Evolutionary conservation across 2,888 invertebrate species (phyloP), one percentile per base, ranked within the genome.

Genomic region (Cosmopolites sordidus): DNA sequence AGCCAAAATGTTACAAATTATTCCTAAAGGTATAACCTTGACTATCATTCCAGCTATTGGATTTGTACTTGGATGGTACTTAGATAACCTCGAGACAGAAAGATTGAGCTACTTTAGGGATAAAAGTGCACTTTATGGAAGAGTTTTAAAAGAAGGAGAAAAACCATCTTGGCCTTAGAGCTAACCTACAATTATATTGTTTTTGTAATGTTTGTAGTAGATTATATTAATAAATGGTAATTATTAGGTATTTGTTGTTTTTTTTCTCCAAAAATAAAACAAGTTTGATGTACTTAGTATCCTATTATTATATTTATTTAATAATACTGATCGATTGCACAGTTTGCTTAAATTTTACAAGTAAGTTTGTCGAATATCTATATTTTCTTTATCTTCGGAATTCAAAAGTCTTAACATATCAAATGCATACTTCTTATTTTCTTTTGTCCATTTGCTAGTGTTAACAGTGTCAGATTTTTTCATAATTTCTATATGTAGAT

Each of bases 51-150:
- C 87, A 0, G 1, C 82, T 0, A 61, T 75, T 18, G 86, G 86
- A 0, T 81, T 69, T 60, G 66, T 73, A 1, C 55, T 87, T 47
- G 90, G 90, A 1, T 76, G 77, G 64, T 84, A 72, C 60, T 62
- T 90, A 48, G 88, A 90, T 67, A 73, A 75, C 3, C 76, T 80
- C 62, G 89, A 91, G 75, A 85, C 85, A 0, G 76, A 84, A 54
- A 79, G 89, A 49, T 82, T 89, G 83, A 77, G 79, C 0, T 74
- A 72, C 60, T 92, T 84, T 70, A 79, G 91, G 54, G 92, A 92
- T 68, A 90, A 86, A 69, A 90, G 90, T 66, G 81, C 83, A 43
- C 73, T 92, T 33, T 92, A 84, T 68, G 88, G 87, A 16, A 78
- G 85, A 52, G 74, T 69, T 37, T 74, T 83, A 1, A 81, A 82